Evolutionary conservation across 2,113 vertebrate species (phyloP).

Genomic region (Crypturellus undulatus): DNA sequence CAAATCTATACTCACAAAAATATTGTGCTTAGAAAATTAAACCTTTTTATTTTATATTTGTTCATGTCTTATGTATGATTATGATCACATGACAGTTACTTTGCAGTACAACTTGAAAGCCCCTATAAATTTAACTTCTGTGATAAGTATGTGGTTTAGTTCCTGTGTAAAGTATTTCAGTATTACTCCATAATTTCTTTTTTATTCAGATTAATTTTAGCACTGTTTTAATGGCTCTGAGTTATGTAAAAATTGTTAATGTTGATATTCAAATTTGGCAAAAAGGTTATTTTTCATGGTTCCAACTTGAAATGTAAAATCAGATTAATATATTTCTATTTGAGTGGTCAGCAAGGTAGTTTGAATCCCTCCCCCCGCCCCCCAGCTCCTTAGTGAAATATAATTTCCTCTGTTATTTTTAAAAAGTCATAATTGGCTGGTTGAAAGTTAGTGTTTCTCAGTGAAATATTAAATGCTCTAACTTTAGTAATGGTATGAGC

Average conservation of each 20-base stretch:
- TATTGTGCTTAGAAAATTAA: neutral
- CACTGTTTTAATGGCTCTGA: neutral
- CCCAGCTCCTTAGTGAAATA: neutral
- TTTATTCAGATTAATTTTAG: neutral
- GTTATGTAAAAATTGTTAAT: neutral
- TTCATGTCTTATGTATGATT: neutral
- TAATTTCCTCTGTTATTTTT: neutral
- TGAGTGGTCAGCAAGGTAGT: neutral
- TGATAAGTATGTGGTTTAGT: neutral
- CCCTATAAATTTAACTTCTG: neutral
- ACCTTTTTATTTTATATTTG: neutral
- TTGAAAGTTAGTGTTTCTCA: neutral
- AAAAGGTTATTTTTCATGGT: neutral
- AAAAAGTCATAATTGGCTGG: neutral
- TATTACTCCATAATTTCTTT: neutral
- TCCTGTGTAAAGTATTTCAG: neutral
- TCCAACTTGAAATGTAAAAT: slow-evolving; percentile 2
- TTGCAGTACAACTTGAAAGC: neutral
- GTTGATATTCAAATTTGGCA: neutral
- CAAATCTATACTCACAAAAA: neutral
- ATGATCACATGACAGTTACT: neutral
- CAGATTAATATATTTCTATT: neutral
- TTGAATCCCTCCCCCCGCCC: neutral
- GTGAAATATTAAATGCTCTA: neutral
- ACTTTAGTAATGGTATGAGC: neutral